Percentiles rank a stretch among this genome's conserved stretches.
phyloP scores from a whole-genome alignment of 2,888 invertebrate genomes.

The Argynnis bischoffii region DNA sequence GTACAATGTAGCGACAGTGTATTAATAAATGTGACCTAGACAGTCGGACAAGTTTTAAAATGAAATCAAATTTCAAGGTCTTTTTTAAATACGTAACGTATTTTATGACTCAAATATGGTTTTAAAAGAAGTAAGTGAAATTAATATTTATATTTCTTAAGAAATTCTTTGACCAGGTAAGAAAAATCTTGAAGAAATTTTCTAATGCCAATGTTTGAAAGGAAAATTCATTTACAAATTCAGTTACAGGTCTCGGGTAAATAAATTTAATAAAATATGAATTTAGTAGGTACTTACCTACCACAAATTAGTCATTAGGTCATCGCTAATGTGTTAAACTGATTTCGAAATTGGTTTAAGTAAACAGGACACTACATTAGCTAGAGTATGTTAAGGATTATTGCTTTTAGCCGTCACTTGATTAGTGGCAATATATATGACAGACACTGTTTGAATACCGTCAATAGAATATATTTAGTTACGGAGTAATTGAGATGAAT shows the following conservation, averaged over 20 bases:
- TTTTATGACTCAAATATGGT: background rate
- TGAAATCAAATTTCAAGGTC: slow-evolving; percentile 3
- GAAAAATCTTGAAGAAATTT: no score
- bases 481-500: slow-evolving; percentile 26
- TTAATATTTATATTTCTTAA: background rate
- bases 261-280: no score
- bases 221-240: no score
- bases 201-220: no score
- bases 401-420: slow-evolving; percentile 23
- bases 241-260: no score
- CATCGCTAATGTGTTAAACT: background rate
- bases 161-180: no score
- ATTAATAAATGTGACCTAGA: background rate
- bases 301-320: slow-evolving; percentile 7
- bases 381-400: slow-evolving; percentile 32
- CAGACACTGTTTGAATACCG: slow-evolving; percentile 22
- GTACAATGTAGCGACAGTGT: no score
- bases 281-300: no score
- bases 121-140: background rate
- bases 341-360: slow-evolving; percentile 32
- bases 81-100: slow-evolving; percentile 6
- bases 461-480: slow-evolving; percentile 33
- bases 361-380: slow-evolving; percentile 28
- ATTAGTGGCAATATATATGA: slow-evolving; percentile 27
- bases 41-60: slow-evolving; percentile 3